phyloP scores from a whole-genome alignment of 2,888 invertebrate species.

The Craniophora ligustri region DNA sequence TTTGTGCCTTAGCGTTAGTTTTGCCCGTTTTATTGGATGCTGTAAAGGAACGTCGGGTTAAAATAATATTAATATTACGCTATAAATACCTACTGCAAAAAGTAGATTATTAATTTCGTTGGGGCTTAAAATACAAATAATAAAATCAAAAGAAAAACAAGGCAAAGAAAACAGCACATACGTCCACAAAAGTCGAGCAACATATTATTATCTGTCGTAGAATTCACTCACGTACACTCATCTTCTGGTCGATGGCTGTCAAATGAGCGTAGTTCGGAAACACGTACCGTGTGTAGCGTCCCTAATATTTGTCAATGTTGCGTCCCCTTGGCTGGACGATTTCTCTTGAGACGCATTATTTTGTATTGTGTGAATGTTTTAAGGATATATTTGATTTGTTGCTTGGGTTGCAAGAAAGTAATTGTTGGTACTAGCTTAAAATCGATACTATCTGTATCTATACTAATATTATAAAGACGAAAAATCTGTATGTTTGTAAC shows the following conservation, averaged over 20 bases:
- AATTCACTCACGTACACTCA: slow-evolving; percentile 49
- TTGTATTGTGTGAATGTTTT: slow-evolving; percentile 7
- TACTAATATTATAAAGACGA: no score
- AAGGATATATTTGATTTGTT: slow-evolving; percentile 31
- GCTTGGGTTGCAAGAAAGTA: neutral
- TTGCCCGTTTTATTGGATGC: no score
- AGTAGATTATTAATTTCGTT: no score
- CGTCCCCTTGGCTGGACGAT: slow-evolving; percentile 38
- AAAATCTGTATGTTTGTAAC: no score
- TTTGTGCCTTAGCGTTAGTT: no score
- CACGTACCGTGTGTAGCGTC: slow-evolving; percentile 25
- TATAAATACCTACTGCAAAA: no score
- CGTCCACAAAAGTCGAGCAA: neutral
- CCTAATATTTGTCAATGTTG: slow-evolving; percentile 56
- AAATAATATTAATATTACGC: no score
- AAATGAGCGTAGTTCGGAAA: slow-evolving; percentile 39
- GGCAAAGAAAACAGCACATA: neutral
- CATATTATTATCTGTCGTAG: slow-evolving; percentile 36
- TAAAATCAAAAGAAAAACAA: neutral
- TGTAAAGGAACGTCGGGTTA: no score
- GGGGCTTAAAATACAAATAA: neutral
- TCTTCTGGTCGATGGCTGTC: slow-evolving; percentile 36
- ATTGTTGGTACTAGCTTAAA: no score
- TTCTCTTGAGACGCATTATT: slow-evolving; percentile 48
- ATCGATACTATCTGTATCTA: no score